phyloP scores from a whole-genome alignment of 1,140 invertebrate species.

The Temnothorax longispinosus region DNA sequence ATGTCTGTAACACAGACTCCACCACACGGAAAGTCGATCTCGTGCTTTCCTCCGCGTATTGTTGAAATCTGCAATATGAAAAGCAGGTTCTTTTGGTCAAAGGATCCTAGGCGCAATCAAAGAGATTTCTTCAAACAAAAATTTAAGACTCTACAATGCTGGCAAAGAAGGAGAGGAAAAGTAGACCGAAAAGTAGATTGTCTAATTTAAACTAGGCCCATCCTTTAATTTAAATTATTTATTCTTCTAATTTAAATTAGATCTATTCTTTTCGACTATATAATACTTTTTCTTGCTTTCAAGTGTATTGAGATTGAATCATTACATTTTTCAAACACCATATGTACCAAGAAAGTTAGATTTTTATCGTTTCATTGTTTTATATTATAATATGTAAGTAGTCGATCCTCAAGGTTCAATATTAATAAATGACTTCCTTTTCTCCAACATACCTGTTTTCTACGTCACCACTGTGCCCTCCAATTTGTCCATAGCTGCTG shows the following conservation, averaged over 20 bases:
- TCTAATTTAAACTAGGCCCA: not conserved
- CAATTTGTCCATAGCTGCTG: constrained; percentile 80
- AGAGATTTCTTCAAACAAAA: not conserved
- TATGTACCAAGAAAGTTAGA: not conserved
- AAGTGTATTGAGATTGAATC: not conserved
- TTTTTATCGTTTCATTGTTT: not conserved
- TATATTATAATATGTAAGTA: not conserved
- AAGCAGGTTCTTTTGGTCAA: not conserved
- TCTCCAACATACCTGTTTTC: constrained; percentile 86
- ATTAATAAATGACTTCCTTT: not conserved
- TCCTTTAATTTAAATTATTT: too few relatives aligned
- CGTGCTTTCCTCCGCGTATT: constrained; percentile 96
- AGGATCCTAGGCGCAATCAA: not conserved
- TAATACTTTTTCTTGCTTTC: not conserved
- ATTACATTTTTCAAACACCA: not conserved
- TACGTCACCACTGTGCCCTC: constrained; percentile 86
- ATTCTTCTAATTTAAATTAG: too few relatives aligned
- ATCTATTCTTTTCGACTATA: too few relatives aligned
- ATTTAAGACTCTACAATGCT: constrained; percentile 9
- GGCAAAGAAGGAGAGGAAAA: not conserved
- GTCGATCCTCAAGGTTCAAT: not conserved
- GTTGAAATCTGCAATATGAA: constrained; percentile 89
- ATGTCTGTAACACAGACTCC: constrained; percentile 95
- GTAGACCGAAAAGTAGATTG: not conserved
- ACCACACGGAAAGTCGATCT: constrained; percentile 97